These are phyloP conservation scores for Propithecus deckenii DNA, from an alignment of 2,797 vertebrate genomes.

Conservation along the genomic window DNA sequence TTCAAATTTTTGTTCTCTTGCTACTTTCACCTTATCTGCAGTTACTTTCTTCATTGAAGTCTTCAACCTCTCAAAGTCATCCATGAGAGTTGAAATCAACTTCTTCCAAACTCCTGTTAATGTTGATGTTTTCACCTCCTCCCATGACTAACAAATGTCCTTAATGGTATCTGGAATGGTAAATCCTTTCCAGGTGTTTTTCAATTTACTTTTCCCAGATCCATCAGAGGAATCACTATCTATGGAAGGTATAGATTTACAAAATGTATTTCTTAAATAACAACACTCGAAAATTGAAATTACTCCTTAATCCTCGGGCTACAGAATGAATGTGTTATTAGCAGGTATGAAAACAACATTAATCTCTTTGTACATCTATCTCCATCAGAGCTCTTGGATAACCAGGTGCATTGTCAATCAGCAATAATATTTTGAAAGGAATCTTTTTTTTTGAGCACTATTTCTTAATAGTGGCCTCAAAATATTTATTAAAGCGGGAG, in stretches of 20 bases:
- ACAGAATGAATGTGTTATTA: background rate
- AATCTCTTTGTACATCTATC: background rate
- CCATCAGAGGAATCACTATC: background rate
- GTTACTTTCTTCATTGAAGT: background rate
- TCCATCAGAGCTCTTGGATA: background rate
- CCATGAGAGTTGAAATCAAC: background rate
- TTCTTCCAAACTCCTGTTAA: background rate
- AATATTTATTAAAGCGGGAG: background rate
- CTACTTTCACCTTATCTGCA: background rate
- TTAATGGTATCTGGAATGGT: background rate
- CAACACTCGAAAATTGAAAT: background rate
- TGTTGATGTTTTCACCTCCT: background rate
- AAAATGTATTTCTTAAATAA: background rate
- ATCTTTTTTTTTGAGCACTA: background rate
- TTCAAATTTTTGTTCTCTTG: background rate
- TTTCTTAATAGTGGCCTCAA: background rate
- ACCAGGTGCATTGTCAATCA: background rate
- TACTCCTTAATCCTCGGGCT: background rate
- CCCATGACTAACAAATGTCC: background rate
- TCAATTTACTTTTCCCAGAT: background rate
- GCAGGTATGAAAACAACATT: background rate
- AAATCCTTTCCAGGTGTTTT: background rate
- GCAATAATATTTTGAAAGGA: background rate
- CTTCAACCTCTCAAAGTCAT: background rate
- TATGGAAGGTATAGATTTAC: background rate